Conservation (phyloP, 2,888 invertebrate genomes). For the Sympetrum striolatum region DNA sequence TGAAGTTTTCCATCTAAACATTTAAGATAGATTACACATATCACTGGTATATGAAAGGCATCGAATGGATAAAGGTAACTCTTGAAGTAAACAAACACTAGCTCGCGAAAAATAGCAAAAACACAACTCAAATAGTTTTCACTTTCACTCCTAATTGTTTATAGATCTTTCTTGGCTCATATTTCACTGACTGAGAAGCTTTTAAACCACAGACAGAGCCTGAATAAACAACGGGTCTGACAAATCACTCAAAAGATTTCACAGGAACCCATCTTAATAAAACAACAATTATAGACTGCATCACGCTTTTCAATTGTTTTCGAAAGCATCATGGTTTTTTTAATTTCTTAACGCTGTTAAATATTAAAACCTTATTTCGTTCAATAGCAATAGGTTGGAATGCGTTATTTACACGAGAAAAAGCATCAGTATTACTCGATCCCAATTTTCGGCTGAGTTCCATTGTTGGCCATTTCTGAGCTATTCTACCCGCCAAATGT, state of each 20-base stretch:
- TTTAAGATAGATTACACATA: neutral
- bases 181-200: neutral
- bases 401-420: too few relatives aligned
- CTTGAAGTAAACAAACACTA: conserved; percentile 24
- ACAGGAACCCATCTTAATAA: conserved; percentile 24
- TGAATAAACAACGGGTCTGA: neutral
- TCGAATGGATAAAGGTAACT: neutral
- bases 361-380: neutral
- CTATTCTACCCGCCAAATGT: too few relatives aligned
- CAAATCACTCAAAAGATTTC: neutral
- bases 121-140: neutral
- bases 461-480: too few relatives aligned
- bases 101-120: neutral
- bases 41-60: neutral
- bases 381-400: too few relatives aligned
- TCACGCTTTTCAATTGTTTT: conserved; percentile 3
- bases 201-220: neutral
- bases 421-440: too few relatives aligned
- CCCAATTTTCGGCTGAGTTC: too few relatives aligned
- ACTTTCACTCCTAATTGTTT: neutral
- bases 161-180: neutral
- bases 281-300: neutral
- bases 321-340: neutral
- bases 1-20: neutral
- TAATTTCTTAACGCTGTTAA: neutral